A percentile compares a stretch with the other conserved stretches of the same genome.
These are phyloP conservation scores for Stigmatopora nigra DNA, from an alignment of 2,113 vertebrate genomes.

Conservation along the genomic window DNA sequence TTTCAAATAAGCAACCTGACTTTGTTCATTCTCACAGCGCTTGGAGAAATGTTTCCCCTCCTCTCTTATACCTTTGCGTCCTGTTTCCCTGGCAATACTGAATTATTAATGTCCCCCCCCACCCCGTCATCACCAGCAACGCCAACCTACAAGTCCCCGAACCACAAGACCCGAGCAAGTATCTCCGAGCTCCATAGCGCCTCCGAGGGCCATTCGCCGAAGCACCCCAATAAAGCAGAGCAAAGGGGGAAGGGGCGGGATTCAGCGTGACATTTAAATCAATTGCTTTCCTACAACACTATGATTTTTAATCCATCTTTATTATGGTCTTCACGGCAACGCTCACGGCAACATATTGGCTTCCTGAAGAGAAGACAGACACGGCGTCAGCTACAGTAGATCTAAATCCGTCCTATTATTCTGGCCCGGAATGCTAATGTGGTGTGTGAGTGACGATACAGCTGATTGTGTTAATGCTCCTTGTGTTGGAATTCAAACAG, in stretches of 20 bases:
- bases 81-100: constrained; percentile 62
- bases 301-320: constrained; percentile 59
- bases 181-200: constrained; percentile 56
- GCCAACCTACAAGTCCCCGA: constrained; percentile 38
- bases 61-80: constrained; percentile 54
- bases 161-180: constrained; percentile 40
- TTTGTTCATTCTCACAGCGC: constrained; percentile 47
- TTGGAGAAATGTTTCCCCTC: constrained; percentile 40
- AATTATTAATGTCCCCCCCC: constrained; percentile 69
- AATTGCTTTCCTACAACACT: constrained; percentile 56
- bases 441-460: constrained; percentile 28
- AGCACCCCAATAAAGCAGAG: constrained; percentile 61
- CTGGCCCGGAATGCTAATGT: constrained; percentile 35
- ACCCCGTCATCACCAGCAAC: neutral
- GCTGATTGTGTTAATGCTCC: constrained; percentile 37
- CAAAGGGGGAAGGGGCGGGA: constrained; percentile 43
- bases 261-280: constrained; percentile 66
- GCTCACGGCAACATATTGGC: constrained; percentile 19
- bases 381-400: constrained; percentile 7
- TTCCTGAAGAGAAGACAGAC: constrained; percentile 13
- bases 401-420: constrained; percentile 20
- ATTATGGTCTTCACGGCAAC: constrained; percentile 37
- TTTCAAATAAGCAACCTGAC: constrained; percentile 39
- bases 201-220: constrained; percentile 52
- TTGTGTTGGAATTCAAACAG: constrained; percentile 36